Conservation (phyloP, 2,113 vertebrate genomes). For the Columbina picui region DNA sequence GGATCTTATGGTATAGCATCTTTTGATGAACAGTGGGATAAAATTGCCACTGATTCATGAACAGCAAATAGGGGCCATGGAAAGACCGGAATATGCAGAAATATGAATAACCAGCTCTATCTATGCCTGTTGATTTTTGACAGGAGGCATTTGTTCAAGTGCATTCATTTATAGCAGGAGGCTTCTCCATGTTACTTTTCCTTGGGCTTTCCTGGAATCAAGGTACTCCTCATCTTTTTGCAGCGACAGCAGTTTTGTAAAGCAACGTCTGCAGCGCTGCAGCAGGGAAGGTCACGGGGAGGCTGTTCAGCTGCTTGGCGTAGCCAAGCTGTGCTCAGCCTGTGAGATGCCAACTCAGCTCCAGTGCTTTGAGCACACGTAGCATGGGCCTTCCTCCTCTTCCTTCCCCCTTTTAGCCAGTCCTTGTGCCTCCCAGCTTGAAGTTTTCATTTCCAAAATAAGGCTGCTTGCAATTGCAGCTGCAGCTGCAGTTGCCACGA, state of each 20-base stretch:
- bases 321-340: not conserved
- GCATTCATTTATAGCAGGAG: not conserved
- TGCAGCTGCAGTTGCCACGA: not conserved
- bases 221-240: not conserved
- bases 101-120: not conserved
- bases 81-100: not conserved
- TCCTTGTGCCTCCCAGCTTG: not conserved
- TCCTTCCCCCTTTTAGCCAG: conserved; percentile 10
- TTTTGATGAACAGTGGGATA: not conserved
- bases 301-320: not conserved
- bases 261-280: not conserved
- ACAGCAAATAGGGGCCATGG: not conserved
- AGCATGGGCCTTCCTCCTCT: not conserved
- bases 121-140: not conserved
- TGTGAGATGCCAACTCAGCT: not conserved
- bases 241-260: not conserved
- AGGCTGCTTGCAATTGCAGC: not conserved
- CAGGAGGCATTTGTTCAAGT: not conserved
- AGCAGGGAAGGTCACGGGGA: not conserved
- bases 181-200: not conserved
- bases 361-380: not conserved
- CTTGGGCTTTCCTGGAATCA: not conserved
- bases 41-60: not conserved
- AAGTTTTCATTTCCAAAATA: conserved; percentile 46
- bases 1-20: not conserved